Evolutionary conservation across 2,797 vertebrate genomes (phyloP), one percentile per base, ranked within the genome.

Genomic region (Peromyscus nudipes): DNA sequence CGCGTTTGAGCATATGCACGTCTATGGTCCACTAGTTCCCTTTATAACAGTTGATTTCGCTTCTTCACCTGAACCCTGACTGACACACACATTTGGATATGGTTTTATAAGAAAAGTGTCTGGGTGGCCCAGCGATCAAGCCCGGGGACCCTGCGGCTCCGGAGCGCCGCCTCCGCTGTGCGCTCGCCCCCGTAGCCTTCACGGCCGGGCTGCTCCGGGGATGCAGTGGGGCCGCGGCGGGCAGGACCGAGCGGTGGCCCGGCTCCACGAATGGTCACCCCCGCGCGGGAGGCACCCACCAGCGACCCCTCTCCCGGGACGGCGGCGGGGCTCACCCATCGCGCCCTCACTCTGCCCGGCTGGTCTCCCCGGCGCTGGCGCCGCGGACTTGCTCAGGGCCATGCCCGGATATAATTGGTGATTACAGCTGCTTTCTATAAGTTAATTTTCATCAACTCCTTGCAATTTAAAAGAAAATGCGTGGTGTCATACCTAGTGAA

Each of bases 401-500:
- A 97, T 96, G 97, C 90, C 83, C 76, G 82, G 96, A 96, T 97
- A 96, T 94, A 94, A 94, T 37, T 95, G 91, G 81, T 97, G 87
- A 80, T 96, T 96, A 93, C 94, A 87, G 25, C 91, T 62, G 94
- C 87, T 57, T 84, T 93, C 60, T 95, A 60, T 92, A 95, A 97
- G 89, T 97, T 67, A 96, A 96, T 98, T 76, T 85, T 40, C 93
- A 73, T 96, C 96, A 87, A 21, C 94, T 84, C 64, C 79, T 94
- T 34, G 94, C 85, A 93, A 96, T 85, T 95, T 97, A 86, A 96
- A 96, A 94, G 85, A 97, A 98, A 97, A 99, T 99, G 99, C 99
- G 99, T 60, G 99, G 99, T 55, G 98, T 99, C 55, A 92, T 98
- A 95, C 99, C 99, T 69, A 99, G 99, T 93, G 99, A 99, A 81